Conservation (phyloP, 2,113 vertebrate species). For the Mastomys natalensis region DNA sequence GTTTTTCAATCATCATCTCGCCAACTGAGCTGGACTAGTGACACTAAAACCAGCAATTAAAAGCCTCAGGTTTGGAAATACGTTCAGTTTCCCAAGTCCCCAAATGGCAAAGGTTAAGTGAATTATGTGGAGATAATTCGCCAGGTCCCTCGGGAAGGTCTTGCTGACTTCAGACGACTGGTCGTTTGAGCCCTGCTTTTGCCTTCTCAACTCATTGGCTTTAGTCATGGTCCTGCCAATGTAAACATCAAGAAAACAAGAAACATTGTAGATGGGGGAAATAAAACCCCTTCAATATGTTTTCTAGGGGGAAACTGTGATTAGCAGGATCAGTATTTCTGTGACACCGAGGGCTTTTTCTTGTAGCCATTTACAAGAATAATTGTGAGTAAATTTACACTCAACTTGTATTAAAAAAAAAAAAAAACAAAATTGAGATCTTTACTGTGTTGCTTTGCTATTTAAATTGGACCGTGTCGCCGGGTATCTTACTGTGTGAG, state of each 20-base stretch:
- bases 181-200: constrained; percentile 74
- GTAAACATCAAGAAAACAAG: constrained; percentile 63
- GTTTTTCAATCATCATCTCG: constrained; percentile 87
- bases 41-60: constrained; percentile 89
- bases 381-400: constrained; percentile 74
- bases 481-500: constrained; percentile 63
- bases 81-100: constrained; percentile 84
- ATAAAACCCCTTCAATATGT: constrained; percentile 40
- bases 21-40: constrained; percentile 86
- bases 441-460: constrained; percentile 72
- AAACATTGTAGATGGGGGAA: constrained; percentile 30
- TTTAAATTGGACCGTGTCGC: constrained; percentile 66
- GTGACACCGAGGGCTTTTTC: constrained; percentile 33
- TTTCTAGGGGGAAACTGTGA: constrained; percentile 40
- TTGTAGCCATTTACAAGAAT: constrained; percentile 67
- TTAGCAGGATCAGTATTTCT: constrained; percentile 33
- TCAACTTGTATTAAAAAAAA: constrained; percentile 70
- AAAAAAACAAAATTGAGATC: constrained; percentile 74
- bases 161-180: constrained; percentile 77
- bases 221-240: constrained; percentile 70
- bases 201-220: constrained; percentile 74
- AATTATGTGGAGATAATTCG: constrained; percentile 91
- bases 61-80: constrained; percentile 87
- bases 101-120: constrained; percentile 90
- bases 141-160: constrained; percentile 83